Conservation (phyloP, 1,140 invertebrate genomes). For the Sesamia nonagrioides region DNA sequence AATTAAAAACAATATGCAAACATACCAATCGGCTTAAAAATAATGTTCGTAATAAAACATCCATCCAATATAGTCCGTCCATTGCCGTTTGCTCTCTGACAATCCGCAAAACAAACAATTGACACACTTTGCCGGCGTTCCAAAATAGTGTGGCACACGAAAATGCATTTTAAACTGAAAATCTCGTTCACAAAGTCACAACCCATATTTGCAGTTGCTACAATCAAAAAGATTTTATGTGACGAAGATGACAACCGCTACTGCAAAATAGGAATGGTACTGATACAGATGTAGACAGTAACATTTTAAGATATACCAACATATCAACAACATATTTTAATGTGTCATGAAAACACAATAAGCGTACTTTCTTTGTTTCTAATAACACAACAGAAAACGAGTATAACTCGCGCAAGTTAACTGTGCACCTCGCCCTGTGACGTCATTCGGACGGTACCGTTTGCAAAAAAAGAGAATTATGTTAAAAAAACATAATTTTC, state of each 20-base stretch:
- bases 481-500: too few species aligned
- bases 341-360: too few species aligned
- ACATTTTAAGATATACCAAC: too few species aligned
- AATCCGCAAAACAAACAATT: constrained; percentile 17
- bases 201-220: constrained; percentile 37
- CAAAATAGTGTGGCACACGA: constrained; percentile 3
- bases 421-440: too few species aligned
- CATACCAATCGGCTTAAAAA: neutral
- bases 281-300: neutral
- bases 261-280: neutral
- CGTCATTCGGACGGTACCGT: too few species aligned
- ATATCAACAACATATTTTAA: too few species aligned
- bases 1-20: too few species aligned
- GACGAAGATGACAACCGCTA: neutral
- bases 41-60: neutral
- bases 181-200: constrained; percentile 14
- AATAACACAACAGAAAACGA: too few species aligned
- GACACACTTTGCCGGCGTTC: constrained; percentile 10
- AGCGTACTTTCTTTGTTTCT: too few species aligned
- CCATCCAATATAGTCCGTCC: neutral
- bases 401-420: too few species aligned
- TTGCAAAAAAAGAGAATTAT: too few species aligned
- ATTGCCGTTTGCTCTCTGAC: neutral
- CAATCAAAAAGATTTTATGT: constrained; percentile 42
- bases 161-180: constrained; percentile 16